Evolutionary conservation across 2,113 vertebrate genomes (phyloP).

Genomic region (Antennarius striatus): DNA sequence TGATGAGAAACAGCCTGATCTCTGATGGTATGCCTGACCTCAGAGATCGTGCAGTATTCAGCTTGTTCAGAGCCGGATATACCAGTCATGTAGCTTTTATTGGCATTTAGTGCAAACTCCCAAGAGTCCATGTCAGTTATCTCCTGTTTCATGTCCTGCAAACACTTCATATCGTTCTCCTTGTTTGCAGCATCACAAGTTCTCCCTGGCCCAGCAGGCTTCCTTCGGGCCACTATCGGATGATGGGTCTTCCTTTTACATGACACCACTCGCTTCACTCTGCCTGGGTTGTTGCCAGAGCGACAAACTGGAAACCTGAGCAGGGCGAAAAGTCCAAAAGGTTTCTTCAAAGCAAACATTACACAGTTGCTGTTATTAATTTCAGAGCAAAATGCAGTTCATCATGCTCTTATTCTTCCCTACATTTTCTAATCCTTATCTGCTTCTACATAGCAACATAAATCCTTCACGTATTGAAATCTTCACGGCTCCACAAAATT

Average conservation of each 20-base stretch:
- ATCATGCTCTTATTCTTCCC: no score
- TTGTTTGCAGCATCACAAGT: constrained; percentile 88
- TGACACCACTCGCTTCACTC: constrained; percentile 72
- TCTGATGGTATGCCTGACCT: constrained; percentile 77
- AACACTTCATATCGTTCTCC: constrained; percentile 85
- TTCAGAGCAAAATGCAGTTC: no score
- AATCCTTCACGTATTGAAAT: no score
- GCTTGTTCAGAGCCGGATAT: constrained; percentile 82
- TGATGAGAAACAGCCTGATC: background rate
- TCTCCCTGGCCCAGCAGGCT: constrained; percentile 54
- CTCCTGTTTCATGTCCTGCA: constrained; percentile 77
- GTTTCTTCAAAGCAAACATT: background rate
- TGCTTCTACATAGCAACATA: no score
- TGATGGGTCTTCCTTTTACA: constrained; percentile 76
- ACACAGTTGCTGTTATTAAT: background rate
- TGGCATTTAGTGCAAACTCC: constrained; percentile 78
- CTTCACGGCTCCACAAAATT: no score
- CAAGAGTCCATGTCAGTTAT: constrained; percentile 77
- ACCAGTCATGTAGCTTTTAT: constrained; percentile 81
- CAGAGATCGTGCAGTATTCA: constrained; percentile 83
- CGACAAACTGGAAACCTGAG: constrained; percentile 61
- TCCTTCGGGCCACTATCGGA: constrained; percentile 59
- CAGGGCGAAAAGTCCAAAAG: background rate
- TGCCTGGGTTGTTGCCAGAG: constrained; percentile 54
- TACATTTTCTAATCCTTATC: no score